Percentiles rank a stretch among this genome's conserved stretches.
phyloP scores from a whole-genome alignment of 2,797 vertebrate species.

The Tauraco hartlaubi region DNA sequence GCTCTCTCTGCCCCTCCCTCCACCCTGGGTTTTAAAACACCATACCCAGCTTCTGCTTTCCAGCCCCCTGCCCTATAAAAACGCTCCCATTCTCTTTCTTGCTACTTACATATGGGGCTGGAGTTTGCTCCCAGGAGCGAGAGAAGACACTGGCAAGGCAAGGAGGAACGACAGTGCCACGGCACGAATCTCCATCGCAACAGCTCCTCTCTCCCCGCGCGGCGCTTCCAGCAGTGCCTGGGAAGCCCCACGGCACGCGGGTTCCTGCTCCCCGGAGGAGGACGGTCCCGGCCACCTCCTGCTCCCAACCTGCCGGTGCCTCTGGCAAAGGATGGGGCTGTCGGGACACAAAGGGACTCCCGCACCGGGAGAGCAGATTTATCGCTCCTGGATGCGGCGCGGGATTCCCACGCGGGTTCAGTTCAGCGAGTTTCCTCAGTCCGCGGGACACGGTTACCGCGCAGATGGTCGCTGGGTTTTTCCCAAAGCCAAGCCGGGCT shows the following conservation, averaged over 20 bases:
- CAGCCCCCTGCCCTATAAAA: neutral
- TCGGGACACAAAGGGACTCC: fast-evolving
- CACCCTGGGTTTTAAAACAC: neutral
- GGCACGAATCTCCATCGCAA: neutral
- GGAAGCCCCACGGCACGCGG: neutral
- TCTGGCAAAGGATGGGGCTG: neutral
- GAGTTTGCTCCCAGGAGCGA: constrained; percentile 23
- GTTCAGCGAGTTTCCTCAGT: neutral
- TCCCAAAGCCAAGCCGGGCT: neutral
- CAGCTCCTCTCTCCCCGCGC: neutral
- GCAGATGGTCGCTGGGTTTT: neutral
- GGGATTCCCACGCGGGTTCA: neutral
- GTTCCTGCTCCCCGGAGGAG: neutral
- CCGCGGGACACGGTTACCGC: fast-evolving
- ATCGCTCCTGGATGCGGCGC: neutral
- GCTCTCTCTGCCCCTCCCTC: neutral
- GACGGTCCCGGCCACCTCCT: neutral
- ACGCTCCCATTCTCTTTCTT: fast-evolving
- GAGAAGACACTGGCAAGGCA: neutral
- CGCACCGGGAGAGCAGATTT: neutral
- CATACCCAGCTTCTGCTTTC: neutral
- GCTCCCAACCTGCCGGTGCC: fast-evolving
- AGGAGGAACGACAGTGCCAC: constrained; percentile 49
- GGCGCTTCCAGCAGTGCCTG: neutral
- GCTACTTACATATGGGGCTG: constrained; percentile 77